A percentile compares a stretch with the other conserved stretches of the same genome.
phyloP scores from a whole-genome alignment of 2,113 vertebrate genomes.

The Indicator maculatus region DNA sequence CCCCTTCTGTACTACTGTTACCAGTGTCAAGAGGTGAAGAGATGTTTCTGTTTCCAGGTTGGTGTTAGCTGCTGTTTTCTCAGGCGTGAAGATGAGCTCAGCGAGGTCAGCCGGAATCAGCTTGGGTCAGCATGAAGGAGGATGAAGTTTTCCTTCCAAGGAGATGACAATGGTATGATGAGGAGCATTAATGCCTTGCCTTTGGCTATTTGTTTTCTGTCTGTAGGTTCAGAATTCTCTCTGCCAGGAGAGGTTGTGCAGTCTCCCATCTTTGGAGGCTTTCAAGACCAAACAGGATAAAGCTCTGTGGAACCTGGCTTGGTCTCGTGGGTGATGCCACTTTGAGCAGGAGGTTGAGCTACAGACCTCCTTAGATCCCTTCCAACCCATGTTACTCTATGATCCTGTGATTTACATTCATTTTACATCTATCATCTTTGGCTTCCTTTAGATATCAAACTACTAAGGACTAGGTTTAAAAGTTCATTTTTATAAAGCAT shows the following conservation, averaged over 20 bases:
- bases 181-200: neutral
- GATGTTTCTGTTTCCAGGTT: neutral
- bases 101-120: neutral
- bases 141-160: neutral
- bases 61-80: neutral
- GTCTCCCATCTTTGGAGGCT: neutral
- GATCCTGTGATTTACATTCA: neutral
- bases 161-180: neutral
- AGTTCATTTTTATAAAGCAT: neutral
- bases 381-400: neutral
- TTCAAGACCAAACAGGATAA: neutral
- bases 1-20: neutral
- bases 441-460: neutral
- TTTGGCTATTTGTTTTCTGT: neutral
- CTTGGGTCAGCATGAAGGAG: neutral
- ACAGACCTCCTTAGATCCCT: neutral
- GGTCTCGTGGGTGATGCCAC: neutral
- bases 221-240: neutral
- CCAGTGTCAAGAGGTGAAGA: neutral
- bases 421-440: neutral
- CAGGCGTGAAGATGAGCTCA: slow-evolving; percentile 3
- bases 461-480: neutral
- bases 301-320: neutral
- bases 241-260: neutral
- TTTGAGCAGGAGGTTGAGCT: neutral